Percentiles rank a stretch among this genome's conserved stretches.
Conservation (phyloP, 2,888 invertebrate species). For the Gortyna flavago region DNA sequence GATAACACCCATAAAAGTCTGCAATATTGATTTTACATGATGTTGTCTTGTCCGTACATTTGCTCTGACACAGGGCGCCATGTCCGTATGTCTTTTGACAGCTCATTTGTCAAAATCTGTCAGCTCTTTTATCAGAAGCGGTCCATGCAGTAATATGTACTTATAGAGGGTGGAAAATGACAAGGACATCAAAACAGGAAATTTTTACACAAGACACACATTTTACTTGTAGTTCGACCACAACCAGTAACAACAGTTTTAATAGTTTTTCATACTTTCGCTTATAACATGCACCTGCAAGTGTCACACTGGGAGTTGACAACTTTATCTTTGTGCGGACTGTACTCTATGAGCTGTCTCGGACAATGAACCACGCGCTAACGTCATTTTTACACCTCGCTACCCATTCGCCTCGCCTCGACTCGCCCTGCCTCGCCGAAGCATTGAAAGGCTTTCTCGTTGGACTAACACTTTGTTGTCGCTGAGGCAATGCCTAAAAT, state of each 20-base stretch:
- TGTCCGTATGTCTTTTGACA: constrained; percentile 14
- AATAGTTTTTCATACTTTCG: not conserved
- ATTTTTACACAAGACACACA: not conserved
- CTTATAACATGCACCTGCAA: constrained; percentile 13
- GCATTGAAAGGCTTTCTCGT: constrained; percentile 49
- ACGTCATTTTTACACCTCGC: constrained; percentile 57
- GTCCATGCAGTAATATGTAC: not conserved
- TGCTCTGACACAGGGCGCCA: not conserved
- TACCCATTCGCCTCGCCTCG: constrained; percentile 22
- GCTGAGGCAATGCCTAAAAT: constrained; percentile 26
- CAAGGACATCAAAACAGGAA: constrained; percentile 9
- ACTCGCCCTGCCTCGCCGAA: constrained; percentile 20
- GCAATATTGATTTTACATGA: not conserved
- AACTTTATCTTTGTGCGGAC: constrained; percentile 57
- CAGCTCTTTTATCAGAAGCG: constrained; percentile 34
- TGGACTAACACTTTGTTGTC: constrained; percentile 52
- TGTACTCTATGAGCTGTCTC: constrained; percentile 37
- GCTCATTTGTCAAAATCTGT: constrained; percentile 31
- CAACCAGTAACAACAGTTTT: not conserved
- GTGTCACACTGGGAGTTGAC: constrained; percentile 45
- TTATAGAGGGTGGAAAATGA: constrained; percentile 11
- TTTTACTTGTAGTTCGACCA: not conserved
- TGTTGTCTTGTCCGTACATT: not conserved
- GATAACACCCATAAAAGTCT: no score
- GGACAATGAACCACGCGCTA: constrained; percentile 62